Evolutionary conservation across 2,113 vertebrate species (phyloP).

Genomic region (Orcinus orca): DNA sequence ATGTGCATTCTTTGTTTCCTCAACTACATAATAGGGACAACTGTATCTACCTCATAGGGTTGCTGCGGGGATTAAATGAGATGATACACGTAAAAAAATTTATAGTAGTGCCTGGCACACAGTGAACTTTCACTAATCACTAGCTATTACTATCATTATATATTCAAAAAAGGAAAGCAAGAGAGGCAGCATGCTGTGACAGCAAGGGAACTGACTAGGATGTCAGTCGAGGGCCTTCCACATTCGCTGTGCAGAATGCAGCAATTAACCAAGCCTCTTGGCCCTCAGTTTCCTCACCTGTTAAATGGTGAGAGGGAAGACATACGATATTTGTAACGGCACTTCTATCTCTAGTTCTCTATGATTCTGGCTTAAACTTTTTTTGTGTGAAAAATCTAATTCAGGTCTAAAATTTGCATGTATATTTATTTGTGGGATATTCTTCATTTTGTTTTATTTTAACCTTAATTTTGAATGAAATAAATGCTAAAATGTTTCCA

Average conservation of each 20-base stretch:
- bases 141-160: neutral
- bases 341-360: neutral
- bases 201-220: too few relatives aligned
- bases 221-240: neutral
- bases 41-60: neutral
- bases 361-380: neutral
- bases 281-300: neutral
- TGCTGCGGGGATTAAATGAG: neutral
- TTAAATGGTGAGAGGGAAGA: neutral
- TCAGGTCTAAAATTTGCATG: neutral
- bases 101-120: neutral
- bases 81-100: too few relatives aligned
- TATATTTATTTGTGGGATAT: neutral
- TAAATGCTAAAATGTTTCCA: neutral
- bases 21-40: neutral
- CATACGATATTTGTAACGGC: fast-evolving
- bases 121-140: neutral
- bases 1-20: neutral
- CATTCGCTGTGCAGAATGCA: fast-evolving
- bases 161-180: too few relatives aligned
- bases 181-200: neutral
- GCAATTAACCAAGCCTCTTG: neutral
- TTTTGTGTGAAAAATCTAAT: neutral
- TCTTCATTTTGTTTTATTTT: neutral
- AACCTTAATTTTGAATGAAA: neutral